phyloP scores from a whole-genome alignment of 2,888 invertebrate species.

The Phengaris alcon region DNA sequence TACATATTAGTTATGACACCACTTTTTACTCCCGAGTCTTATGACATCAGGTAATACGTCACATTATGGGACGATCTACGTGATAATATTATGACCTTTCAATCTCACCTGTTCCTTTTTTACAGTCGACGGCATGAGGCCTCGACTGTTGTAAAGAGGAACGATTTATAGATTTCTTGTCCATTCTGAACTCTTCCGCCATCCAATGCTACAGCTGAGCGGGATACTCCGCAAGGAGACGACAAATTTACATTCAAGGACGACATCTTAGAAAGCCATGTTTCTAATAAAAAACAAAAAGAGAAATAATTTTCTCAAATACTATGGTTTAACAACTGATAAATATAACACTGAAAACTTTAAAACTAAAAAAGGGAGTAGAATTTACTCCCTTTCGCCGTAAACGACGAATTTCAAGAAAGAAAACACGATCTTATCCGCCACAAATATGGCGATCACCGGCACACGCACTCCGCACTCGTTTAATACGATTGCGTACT shows the following conservation, averaged over 20 bases:
- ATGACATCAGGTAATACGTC: slow-evolving; percentile 8
- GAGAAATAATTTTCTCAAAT: slow-evolving; percentile 63
- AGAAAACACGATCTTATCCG: slow-evolving; percentile 76
- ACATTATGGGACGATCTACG: slow-evolving; percentile 2
- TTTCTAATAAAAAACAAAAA: slow-evolving; percentile 81
- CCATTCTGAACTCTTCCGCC: slow-evolving; percentile 83
- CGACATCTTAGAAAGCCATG: slow-evolving; percentile 92
- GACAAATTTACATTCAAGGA: slow-evolving; percentile 82
- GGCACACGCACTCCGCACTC: slow-evolving; percentile 53
- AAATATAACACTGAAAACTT: slow-evolving; percentile 55
- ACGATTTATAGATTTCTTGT: slow-evolving; percentile 86
- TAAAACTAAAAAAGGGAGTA: slow-evolving; percentile 77
- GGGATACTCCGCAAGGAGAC: slow-evolving; percentile 86
- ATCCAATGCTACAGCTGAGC: slow-evolving; percentile 76
- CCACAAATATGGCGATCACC: slow-evolving; percentile 85
- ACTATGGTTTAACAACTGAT: slow-evolving; percentile 58
- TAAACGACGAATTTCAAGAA: slow-evolving; percentile 79
- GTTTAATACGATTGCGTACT: slow-evolving; percentile 64
- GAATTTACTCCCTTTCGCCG: slow-evolving; percentile 83
- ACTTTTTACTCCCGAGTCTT: background rate
- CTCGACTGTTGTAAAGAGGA: slow-evolving; percentile 84
- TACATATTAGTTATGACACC: background rate
- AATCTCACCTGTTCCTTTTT: slow-evolving; percentile 84
- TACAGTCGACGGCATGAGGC: slow-evolving; percentile 85
- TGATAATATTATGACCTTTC: slow-evolving; percentile 47